These are phyloP conservation scores for Pomatostomus ruficeps DNA, from an alignment of 2,113 vertebrate species.

Conservation along the genomic window DNA sequence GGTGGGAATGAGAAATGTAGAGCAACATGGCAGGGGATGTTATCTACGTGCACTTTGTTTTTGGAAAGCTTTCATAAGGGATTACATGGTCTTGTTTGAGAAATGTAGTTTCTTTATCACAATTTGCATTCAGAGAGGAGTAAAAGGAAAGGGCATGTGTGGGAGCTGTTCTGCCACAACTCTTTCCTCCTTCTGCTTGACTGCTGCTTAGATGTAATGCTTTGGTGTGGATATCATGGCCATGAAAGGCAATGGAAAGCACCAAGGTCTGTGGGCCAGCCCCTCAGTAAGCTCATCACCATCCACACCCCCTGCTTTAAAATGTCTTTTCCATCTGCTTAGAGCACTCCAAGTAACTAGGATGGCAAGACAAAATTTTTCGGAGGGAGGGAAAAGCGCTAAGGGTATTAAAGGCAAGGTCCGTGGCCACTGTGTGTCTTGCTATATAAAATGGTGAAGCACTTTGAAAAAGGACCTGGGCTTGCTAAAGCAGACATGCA, in stretches of 20 bases:
- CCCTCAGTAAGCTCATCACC: background rate
- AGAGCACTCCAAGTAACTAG: background rate
- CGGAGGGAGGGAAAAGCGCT: background rate
- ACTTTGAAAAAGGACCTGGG: background rate
- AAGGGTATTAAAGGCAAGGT: background rate
- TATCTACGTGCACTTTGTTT: background rate
- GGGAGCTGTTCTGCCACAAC: background rate
- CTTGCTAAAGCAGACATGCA: background rate
- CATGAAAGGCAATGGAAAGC: background rate
- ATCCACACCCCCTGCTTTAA: accelerated
- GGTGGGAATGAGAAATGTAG: accelerated
- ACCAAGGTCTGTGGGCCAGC: background rate
- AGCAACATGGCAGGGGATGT: background rate
- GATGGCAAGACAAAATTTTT: background rate
- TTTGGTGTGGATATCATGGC: background rate
- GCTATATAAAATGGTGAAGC: background rate
- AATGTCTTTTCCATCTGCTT: background rate
- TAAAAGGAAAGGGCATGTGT: background rate
- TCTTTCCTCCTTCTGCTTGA: background rate
- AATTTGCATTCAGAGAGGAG: background rate
- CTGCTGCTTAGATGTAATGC: background rate
- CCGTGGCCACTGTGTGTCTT: accelerated
- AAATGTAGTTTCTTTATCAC: background rate
- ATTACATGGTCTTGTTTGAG: background rate
- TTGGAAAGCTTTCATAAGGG: background rate